These are phyloP conservation scores for Siphamia tubifer DNA, from an alignment of 2,113 vertebrate genomes.

Conservation along the genomic window DNA sequence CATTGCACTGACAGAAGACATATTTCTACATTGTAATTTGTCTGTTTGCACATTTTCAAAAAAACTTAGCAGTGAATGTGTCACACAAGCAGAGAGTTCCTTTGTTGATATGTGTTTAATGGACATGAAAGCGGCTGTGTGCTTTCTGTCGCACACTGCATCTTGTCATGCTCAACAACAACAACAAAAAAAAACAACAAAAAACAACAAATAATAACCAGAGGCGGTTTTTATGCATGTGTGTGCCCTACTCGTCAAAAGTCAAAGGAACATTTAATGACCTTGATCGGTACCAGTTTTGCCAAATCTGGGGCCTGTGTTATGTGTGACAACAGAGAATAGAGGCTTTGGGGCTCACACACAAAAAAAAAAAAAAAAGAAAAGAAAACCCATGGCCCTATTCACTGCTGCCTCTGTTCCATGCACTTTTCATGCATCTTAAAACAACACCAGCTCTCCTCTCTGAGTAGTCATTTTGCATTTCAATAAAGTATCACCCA, in stretches of 20 bases:
- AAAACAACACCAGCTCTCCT: slow-evolving; percentile 68
- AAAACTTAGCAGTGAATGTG: not conserved
- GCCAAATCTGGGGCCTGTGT: slow-evolving; percentile 15
- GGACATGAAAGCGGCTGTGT: slow-evolving; percentile 31
- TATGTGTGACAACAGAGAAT: slow-evolving; percentile 54
- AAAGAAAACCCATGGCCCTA: slow-evolving; percentile 30
- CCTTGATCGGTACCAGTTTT: slow-evolving; percentile 60
- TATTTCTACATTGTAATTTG: slow-evolving; percentile 13
- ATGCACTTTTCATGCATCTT: slow-evolving; percentile 72
- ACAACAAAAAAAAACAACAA: slow-evolving; percentile 20
- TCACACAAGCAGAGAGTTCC: not conserved
- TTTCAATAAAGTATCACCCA: slow-evolving; percentile 73
- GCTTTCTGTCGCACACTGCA: not conserved
- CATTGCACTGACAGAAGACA: slow-evolving; percentile 24
- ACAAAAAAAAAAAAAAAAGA: slow-evolving; percentile 67
- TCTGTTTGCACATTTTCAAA: not conserved
- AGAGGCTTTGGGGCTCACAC: slow-evolving; percentile 61
- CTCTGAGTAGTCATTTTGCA: slow-evolving; percentile 60
- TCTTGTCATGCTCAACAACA: slow-evolving; percentile 33
- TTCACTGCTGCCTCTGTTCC: slow-evolving; percentile 53
- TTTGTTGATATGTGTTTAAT: slow-evolving; percentile 47
- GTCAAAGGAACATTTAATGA: slow-evolving; percentile 52
- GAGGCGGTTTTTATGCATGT: slow-evolving; percentile 10
- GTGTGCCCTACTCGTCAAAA: slow-evolving; percentile 3
- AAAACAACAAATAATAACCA: slow-evolving; percentile 32